A percentile compares a stretch with the other conserved stretches of the same genome.
phyloP scores from a whole-genome alignment of 2,797 vertebrate genomes.

The Betta splendens region DNA sequence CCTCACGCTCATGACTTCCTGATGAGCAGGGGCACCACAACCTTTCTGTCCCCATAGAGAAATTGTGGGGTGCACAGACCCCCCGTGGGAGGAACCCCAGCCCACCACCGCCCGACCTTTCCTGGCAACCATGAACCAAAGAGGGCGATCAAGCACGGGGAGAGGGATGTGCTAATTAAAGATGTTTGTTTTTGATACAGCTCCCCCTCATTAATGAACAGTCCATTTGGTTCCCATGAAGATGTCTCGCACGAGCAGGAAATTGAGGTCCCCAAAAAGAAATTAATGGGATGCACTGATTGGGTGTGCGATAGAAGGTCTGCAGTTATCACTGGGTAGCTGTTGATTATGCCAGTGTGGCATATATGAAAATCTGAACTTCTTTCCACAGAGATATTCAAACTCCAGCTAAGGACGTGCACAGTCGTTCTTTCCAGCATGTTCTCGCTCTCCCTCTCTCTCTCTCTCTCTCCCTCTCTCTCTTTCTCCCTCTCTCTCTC shows the following conservation, averaged over 20 bases:
- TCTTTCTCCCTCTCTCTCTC: no score
- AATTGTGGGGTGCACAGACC: constrained; percentile 25
- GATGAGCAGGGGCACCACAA: constrained; percentile 41
- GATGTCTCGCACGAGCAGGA: constrained; percentile 65
- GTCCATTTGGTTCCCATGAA: constrained; percentile 79
- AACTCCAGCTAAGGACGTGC: constrained; percentile 22
- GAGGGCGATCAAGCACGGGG: constrained; percentile 76
- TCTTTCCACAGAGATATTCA: constrained; percentile 8
- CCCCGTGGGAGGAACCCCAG: no score
- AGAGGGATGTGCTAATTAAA: constrained; percentile 84
- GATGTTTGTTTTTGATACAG: constrained; percentile 82
- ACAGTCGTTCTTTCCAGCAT: constrained; percentile 11
- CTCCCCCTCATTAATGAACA: constrained; percentile 73
- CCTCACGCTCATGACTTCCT: constrained; percentile 44
- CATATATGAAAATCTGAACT: constrained; percentile 32
- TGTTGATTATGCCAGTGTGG: constrained; percentile 53
- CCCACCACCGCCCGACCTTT: constrained; percentile 41
- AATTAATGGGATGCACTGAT: constrained; percentile 74
- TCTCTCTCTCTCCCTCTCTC: no score
- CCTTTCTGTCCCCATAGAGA: constrained; percentile 59
- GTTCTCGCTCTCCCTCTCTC: no score
- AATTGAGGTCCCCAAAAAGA: constrained; percentile 68
- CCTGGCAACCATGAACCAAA: constrained; percentile 69
- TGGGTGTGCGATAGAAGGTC: constrained; percentile 59
- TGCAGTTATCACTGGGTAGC: constrained; percentile 50